These are phyloP conservation scores for Selene dorsalis DNA, from an alignment of 2,797 vertebrate genomes.

Conservation along the genomic window DNA sequence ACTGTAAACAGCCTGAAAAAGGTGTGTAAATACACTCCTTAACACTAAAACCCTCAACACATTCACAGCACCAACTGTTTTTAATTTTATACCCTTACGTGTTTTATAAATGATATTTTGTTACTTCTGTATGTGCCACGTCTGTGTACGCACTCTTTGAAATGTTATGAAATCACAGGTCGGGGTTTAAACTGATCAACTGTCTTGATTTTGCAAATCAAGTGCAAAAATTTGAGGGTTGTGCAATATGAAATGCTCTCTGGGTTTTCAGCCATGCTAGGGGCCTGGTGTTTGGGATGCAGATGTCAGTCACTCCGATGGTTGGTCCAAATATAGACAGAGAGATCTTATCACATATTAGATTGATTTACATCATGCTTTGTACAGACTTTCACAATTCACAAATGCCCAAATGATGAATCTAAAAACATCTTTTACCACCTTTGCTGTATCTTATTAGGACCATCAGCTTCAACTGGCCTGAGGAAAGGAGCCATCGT, in stretches of 20 bases:
- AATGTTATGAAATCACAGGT: conserved; percentile 26
- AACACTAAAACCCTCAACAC: conserved; percentile 27
- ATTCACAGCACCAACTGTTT: conserved; percentile 45
- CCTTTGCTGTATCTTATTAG: background rate
- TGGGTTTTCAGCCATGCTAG: conserved; percentile 36
- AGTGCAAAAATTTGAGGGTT: conserved; percentile 24
- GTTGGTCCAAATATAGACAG: background rate
- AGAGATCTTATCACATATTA: background rate
- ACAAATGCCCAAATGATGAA: background rate
- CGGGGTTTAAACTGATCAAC: conserved; percentile 3
- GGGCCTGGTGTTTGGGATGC: background rate
- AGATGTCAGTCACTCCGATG: background rate
- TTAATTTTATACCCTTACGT: conserved; percentile 65
- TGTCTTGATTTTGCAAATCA: conserved; percentile 18
- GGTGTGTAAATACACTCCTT: conserved; percentile 33
- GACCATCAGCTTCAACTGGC: background rate
- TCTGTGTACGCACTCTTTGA: conserved; percentile 33
- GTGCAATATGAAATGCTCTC: conserved; percentile 72
- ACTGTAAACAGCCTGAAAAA: background rate
- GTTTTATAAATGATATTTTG: conserved; percentile 63
- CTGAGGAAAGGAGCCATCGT: background rate
- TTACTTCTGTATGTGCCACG: conserved; percentile 52
- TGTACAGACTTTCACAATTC: background rate
- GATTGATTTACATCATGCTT: background rate
- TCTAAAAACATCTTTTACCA: too few species aligned